These are phyloP conservation scores for Catharus fuscescens DNA, from an alignment of 2,113 vertebrate genomes.

Conservation along the genomic window DNA sequence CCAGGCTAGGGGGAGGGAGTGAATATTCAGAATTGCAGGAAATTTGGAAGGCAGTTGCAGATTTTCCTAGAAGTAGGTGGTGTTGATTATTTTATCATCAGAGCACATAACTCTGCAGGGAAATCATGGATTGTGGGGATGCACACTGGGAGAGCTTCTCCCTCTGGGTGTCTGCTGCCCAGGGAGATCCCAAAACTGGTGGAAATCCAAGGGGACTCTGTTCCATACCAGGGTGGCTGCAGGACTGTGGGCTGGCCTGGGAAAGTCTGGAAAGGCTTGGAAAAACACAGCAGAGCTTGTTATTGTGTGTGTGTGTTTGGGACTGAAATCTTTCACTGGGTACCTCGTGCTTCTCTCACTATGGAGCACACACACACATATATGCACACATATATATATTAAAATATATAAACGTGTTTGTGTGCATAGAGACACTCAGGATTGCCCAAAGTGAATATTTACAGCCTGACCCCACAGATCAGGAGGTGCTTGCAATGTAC, in stretches of 20 bases:
- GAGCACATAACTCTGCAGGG: not conserved
- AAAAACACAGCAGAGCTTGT: not conserved
- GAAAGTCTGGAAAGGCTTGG: not conserved
- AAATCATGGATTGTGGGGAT: not conserved
- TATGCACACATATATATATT: no score
- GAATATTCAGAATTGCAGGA: not conserved
- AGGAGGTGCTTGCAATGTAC: not conserved
- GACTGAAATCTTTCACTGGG: not conserved
- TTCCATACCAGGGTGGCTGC: not conserved
- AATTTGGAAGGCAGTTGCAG: not conserved
- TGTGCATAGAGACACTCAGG: not conserved
- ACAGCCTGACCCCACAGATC: not conserved
- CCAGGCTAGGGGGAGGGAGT: not conserved
- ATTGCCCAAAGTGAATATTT: not conserved
- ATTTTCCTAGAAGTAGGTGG: not conserved
- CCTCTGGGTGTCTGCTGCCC: not conserved
- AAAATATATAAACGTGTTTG: fast-evolving
- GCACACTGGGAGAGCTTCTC: not conserved
- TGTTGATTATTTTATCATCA: not conserved
- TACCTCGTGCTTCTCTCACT: not conserved
- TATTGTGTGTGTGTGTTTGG: not conserved
- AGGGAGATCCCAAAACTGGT: not conserved
- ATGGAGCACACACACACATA: not conserved
- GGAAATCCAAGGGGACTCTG: not conserved
- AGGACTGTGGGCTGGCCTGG: not conserved